Evolutionary conservation across 2,888 invertebrate genomes (phyloP).

Genomic region (Melieria picta): DNA sequence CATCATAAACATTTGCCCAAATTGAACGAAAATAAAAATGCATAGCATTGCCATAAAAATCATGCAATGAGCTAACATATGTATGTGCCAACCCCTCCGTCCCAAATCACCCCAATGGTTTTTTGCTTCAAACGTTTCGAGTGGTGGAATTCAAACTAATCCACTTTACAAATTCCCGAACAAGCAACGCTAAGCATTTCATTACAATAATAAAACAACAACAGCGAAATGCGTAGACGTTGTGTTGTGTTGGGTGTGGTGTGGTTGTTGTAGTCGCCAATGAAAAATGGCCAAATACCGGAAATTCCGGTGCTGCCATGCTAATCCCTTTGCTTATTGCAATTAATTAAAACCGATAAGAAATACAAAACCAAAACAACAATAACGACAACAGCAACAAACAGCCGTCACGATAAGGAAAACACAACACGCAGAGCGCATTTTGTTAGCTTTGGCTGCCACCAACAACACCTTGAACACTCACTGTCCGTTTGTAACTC

Average conservation of each 20-base stretch:
- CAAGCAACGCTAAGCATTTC: constrained; percentile 6
- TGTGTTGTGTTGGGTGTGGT: no score
- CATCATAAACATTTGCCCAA: no score
- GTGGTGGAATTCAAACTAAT: constrained; percentile 16
- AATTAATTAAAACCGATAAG: constrained; percentile 61
- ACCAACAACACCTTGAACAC: no score
- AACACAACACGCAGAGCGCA: neutral
- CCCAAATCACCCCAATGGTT: no score
- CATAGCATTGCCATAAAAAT: no score
- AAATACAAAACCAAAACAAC: constrained; percentile 28
- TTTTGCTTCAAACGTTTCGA: no score
- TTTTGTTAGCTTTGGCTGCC: no score
- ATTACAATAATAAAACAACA: constrained; percentile 14
- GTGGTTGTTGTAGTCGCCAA: constrained; percentile 7
- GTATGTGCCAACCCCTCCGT: no score
- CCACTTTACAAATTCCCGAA: constrained; percentile 19
- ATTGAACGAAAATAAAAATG: no score
- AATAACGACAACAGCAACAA: neutral
- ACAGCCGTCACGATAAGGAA: neutral
- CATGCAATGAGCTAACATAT: no score
- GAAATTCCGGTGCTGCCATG: constrained; percentile 57
- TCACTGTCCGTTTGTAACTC: no score
- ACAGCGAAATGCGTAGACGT: no score
- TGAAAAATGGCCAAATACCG: constrained; percentile 57
- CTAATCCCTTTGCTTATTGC: constrained; percentile 61